Evolutionary conservation across 2,797 vertebrate genomes (phyloP).

Genomic region (Neosalanx taihuensis): DNA sequence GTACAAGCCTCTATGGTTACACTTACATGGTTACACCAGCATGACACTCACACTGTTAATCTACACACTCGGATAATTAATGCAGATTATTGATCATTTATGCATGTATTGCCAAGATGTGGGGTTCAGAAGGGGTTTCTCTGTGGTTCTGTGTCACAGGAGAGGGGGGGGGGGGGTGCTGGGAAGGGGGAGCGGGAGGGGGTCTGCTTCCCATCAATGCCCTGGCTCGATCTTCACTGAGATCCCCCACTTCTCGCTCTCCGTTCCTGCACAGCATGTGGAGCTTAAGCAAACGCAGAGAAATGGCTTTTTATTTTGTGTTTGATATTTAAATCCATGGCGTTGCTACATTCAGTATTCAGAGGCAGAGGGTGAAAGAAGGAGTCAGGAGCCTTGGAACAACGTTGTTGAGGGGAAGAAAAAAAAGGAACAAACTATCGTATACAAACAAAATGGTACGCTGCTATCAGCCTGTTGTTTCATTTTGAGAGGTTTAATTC

Average conservation of each 20-base stretch:
- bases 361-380: slow-evolving; percentile 46
- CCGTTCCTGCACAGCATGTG: slow-evolving; percentile 57
- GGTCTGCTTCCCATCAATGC: slow-evolving; percentile 66
- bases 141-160: slow-evolving; percentile 29
- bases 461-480: slow-evolving; percentile 16
- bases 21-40: slow-evolving; percentile 7
- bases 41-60: slow-evolving; percentile 1
- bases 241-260: slow-evolving; percentile 35
- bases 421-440: slow-evolving; percentile 2
- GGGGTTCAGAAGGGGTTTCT: slow-evolving; percentile 41
- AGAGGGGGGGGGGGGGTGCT: slow-evolving; percentile 25
- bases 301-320: slow-evolving; percentile 58
- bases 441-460: neutral
- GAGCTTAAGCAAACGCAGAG: slow-evolving; percentile 56
- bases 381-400: slow-evolving; percentile 12
- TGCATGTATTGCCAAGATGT: slow-evolving; percentile 48
- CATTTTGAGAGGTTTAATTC: slow-evolving; percentile 39
- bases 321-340: slow-evolving; percentile 72
- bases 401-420: slow-evolving; percentile 35
- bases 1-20: neutral
- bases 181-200: slow-evolving; percentile 12
- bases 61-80: slow-evolving; percentile 35
- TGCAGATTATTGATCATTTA: slow-evolving; percentile 37
- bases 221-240: slow-evolving; percentile 60
- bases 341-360: slow-evolving; percentile 47